phyloP scores from a whole-genome alignment of 1,140 invertebrate genomes.

The Ceratina calcarata region DNA sequence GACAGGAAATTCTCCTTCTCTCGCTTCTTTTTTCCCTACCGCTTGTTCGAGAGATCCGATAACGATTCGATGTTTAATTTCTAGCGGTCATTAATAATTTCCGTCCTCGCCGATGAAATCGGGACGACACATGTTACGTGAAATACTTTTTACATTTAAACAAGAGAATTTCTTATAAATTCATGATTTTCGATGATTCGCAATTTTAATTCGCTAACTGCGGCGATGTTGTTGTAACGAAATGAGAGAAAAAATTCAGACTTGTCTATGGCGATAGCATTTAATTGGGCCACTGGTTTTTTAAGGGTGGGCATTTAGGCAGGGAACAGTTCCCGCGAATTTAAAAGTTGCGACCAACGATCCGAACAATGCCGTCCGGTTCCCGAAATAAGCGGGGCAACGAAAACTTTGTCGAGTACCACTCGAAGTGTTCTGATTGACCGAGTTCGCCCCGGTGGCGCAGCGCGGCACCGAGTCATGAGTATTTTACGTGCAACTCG shows the following conservation, averaged over 20 bases:
- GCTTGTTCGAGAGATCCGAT: neutral
- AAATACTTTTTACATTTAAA: too few species aligned
- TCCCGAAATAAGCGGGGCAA: conserved; percentile 22
- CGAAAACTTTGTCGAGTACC: conserved; percentile 22
- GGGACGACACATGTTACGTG: too few species aligned
- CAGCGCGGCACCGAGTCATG: too few species aligned
- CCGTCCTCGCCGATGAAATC: too few species aligned
- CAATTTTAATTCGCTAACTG: too few species aligned
- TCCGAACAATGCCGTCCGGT: conserved; percentile 22
- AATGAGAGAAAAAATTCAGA: too few species aligned
- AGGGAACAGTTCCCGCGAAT: neutral
- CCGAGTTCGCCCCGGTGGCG: conserved; percentile 16
- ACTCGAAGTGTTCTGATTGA: conserved; percentile 25
- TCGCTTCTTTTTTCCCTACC: neutral
- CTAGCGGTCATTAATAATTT: neutral
- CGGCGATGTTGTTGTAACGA: too few species aligned
- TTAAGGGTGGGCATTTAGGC: neutral
- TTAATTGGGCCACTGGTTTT: neutral
- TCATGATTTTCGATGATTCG: too few species aligned
- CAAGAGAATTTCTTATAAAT: too few species aligned
- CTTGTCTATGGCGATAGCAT: neutral
- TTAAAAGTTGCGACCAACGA: neutral
- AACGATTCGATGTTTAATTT: conserved; percentile 11
- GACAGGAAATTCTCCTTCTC: conserved; percentile 33
- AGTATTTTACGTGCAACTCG: conserved; percentile 24